These are phyloP conservation scores for Parus major DNA, from an alignment of 2,113 vertebrate species.

Conservation along the genomic window DNA sequence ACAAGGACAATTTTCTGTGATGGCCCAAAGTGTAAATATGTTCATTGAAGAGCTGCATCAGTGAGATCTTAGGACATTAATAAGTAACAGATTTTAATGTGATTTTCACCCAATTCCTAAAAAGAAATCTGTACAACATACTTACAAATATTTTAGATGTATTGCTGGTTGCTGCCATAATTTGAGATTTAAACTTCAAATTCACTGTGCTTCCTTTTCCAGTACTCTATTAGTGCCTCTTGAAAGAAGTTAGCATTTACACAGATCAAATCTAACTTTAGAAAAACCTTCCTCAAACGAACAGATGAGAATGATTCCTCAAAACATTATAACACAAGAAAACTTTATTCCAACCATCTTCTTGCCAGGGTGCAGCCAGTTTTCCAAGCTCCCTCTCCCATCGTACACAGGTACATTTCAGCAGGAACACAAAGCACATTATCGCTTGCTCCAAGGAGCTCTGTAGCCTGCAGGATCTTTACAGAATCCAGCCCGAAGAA, in stretches of 20 bases:
- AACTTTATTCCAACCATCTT: background rate
- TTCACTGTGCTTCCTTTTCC: background rate
- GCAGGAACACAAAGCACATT: background rate
- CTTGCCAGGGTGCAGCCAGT: background rate
- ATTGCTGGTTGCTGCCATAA: background rate
- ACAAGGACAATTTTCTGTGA: background rate
- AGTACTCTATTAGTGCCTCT: background rate
- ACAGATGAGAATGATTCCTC: background rate
- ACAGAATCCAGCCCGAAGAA: slow-evolving; percentile 28
- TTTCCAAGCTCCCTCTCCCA: background rate
- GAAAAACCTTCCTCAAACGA: slow-evolving; percentile 18
- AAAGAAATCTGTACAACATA: background rate
- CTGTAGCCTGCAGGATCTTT: slow-evolving; percentile 20
- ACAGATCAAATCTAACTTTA: slow-evolving; percentile 48
- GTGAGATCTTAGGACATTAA: background rate
- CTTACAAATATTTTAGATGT: background rate
- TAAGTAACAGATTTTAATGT: background rate
- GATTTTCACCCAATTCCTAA: background rate
- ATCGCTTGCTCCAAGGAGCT: background rate
- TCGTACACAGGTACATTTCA: background rate
- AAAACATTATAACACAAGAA: background rate
- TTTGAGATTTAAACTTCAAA: slow-evolving; percentile 15
- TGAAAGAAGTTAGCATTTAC: slow-evolving; percentile 56
- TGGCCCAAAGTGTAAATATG: background rate
- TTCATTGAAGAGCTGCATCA: background rate